Conservation (phyloP, 2,888 invertebrate species). For the Lobophora halterata region DNA sequence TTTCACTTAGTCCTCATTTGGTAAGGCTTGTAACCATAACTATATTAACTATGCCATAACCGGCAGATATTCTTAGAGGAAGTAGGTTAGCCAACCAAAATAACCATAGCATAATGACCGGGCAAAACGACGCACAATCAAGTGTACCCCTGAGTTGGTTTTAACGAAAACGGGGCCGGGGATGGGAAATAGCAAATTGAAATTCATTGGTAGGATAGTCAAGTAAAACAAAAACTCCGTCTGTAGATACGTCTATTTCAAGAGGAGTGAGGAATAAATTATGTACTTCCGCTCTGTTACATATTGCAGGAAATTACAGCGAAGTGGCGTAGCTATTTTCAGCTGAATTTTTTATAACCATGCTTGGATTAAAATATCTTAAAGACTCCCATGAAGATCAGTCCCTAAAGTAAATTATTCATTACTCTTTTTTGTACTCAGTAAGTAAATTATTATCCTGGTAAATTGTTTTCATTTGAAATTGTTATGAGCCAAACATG, state of each 20-base stretch:
- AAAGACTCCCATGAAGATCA: slow-evolving; percentile 2
- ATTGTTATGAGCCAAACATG: slow-evolving; percentile 45
- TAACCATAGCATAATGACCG: slow-evolving; percentile 51
- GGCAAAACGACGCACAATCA: slow-evolving; percentile 30
- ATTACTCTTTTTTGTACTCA: slow-evolving; percentile 9
- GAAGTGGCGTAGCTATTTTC: slow-evolving; percentile 14
- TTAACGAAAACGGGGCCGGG: too few species aligned
- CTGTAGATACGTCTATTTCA: slow-evolving; percentile 4
- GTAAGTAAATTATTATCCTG: slow-evolving; percentile 20
- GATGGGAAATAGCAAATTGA: slow-evolving; percentile 3
- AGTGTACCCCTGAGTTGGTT: slow-evolving; percentile 16
- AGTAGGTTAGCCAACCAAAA: slow-evolving; percentile 54
- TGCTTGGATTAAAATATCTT: slow-evolving; percentile 6
- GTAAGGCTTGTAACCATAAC: too few species aligned
- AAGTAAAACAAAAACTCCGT: slow-evolving; percentile 1
- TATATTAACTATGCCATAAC: too few species aligned
- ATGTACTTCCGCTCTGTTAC: slow-evolving; percentile 9
- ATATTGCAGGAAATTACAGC: slow-evolving; percentile 11
- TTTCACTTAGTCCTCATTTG: too few species aligned
- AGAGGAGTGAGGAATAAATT: slow-evolving; percentile 7
- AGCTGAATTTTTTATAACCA: slow-evolving; percentile 4
- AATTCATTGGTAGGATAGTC: slow-evolving; percentile 1
- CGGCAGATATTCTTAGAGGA: too few species aligned
- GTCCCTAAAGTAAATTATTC: not conserved
- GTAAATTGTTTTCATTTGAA: slow-evolving; percentile 38